Conservation (phyloP, 2,888 invertebrate species). For the Trachelus tabidus region DNA sequence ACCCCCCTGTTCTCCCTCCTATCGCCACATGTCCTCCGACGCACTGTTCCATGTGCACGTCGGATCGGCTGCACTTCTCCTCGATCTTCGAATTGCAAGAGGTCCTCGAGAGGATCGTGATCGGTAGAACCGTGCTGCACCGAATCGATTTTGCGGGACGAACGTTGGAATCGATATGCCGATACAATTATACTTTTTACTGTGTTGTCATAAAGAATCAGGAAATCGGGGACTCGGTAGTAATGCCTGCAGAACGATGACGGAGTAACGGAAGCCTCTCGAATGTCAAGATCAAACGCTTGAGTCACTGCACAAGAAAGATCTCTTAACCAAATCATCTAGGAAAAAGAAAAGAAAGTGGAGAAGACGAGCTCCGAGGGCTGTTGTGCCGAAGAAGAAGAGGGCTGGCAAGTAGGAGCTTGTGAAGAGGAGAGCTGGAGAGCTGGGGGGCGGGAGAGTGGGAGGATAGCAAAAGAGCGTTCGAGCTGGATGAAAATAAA, state of each 20-base stretch:
- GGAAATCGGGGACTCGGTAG: constrained; percentile 2
- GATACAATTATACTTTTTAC: too few relatives aligned
- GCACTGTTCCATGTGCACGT: too few relatives aligned
- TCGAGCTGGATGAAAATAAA: constrained; percentile 36
- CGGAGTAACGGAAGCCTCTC: not conserved
- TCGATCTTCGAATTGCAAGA: too few relatives aligned
- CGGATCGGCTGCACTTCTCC: too few relatives aligned
- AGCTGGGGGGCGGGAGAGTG: not conserved
- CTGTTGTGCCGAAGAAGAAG: constrained; percentile 12
- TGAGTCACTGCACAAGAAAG: constrained; percentile 14
- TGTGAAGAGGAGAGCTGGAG: constrained; percentile 12
- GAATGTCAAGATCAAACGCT: constrained; percentile 21
- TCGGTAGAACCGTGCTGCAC: too few relatives aligned
- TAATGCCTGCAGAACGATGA: not conserved
- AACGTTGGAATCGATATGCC: too few relatives aligned
- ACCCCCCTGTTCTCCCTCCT: too few relatives aligned
- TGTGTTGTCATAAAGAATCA: constrained; percentile 17
- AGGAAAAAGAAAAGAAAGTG: not conserved
- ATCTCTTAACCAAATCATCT: constrained; percentile 29
- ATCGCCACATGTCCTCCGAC: too few relatives aligned
- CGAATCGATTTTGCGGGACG: too few relatives aligned
- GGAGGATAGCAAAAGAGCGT: constrained; percentile 22
- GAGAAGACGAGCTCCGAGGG: not conserved
- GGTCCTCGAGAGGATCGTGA: too few relatives aligned
- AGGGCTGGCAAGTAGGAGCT: constrained; percentile 25